phyloP scores from a whole-genome alignment of 2,888 invertebrate species.

The Troilus luridus region DNA sequence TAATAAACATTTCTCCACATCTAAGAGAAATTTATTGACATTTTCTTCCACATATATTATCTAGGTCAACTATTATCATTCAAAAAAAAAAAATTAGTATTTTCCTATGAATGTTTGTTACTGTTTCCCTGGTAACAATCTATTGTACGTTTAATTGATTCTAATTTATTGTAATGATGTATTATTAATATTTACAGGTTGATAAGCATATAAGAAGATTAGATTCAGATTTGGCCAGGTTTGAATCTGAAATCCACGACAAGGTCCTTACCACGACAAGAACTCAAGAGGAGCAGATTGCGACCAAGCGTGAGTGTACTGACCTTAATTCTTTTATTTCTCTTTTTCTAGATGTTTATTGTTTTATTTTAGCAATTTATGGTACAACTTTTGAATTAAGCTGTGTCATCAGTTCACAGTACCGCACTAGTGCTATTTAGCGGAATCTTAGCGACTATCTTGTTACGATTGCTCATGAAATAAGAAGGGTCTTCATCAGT shows the following conservation, averaged over 20 bases:
- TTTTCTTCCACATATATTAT: too few species aligned
- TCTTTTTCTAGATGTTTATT: neutral
- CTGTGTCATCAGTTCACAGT: too few species aligned
- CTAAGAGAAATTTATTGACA: too few species aligned
- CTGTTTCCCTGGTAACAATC: too few species aligned
- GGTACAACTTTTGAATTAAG: too few species aligned
- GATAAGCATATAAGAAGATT: slow-evolving; percentile 97
- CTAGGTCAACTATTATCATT: too few species aligned
- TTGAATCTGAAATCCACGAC: slow-evolving; percentile 97
- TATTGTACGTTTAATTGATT: neutral
- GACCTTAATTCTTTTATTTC: neutral
- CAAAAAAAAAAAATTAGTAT: too few species aligned
- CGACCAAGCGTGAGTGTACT: slow-evolving; percentile 72
- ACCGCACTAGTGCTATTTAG: too few species aligned
- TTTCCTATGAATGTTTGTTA: neutral
- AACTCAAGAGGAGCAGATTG: slow-evolving; percentile 75
- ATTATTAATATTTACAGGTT: slow-evolving; percentile 72
- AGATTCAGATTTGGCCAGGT: slow-evolving; percentile 95
- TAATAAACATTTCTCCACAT: too few species aligned
- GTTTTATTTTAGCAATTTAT: neutral
- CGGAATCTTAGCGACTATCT: too few species aligned
- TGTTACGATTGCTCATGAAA: too few species aligned
- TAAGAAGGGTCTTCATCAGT: too few species aligned
- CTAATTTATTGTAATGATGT: neutral
- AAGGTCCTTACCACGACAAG: slow-evolving; percentile 86